A percentile compares a stretch with the other conserved stretches of the same genome.
phyloP scores from a whole-genome alignment of 2,113 vertebrate genomes.

The Eira barbara region DNA sequence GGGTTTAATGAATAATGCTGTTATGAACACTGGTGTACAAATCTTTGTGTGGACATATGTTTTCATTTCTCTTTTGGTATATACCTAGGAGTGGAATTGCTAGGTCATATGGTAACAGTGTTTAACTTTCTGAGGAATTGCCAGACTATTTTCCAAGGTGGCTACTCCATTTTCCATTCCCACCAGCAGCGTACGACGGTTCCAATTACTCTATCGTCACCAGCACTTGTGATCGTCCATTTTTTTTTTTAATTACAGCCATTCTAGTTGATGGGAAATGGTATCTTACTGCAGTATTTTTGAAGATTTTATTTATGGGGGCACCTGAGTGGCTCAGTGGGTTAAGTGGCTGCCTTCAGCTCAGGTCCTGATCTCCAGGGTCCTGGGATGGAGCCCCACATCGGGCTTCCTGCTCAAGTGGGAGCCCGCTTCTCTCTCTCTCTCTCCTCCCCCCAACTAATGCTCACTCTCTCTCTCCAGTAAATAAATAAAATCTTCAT shows the following conservation, averaged over 20 bases:
- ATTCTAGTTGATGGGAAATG: background rate
- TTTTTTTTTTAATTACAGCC: background rate
- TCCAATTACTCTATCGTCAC: background rate
- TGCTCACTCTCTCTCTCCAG: background rate
- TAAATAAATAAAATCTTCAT: too few relatives aligned
- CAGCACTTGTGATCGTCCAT: too few relatives aligned
- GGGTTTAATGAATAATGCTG: too few relatives aligned
- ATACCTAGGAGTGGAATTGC: background rate
- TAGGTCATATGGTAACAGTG: background rate
- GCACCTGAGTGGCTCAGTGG: too few relatives aligned
- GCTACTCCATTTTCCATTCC: background rate
- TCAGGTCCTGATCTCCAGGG: too few relatives aligned
- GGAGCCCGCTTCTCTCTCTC: too few relatives aligned
- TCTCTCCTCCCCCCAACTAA: background rate
- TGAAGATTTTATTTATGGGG: too few relatives aligned
- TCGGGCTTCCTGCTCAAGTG: too few relatives aligned
- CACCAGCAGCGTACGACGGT: background rate
- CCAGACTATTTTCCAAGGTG: background rate
- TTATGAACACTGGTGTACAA: too few relatives aligned
- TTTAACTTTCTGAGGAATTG: background rate
- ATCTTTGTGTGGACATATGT: too few relatives aligned
- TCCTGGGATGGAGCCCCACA: too few relatives aligned
- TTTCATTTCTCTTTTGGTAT: background rate
- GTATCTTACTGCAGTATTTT: background rate
- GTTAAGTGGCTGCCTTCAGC: too few relatives aligned